phyloP scores from a whole-genome alignment of 2,888 invertebrate genomes.

The Incurvaria masculella region DNA sequence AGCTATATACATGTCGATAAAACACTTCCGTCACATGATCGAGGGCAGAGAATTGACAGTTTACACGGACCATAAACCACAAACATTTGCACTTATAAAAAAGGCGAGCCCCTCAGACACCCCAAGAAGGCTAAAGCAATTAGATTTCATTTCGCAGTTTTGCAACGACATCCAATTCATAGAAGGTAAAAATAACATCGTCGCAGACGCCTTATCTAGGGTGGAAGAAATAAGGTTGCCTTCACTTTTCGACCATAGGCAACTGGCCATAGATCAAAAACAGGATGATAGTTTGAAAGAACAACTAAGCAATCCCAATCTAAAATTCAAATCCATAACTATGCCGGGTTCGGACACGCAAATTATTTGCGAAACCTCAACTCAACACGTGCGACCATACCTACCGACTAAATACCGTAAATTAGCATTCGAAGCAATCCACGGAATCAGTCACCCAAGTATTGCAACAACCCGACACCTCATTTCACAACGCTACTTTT shows the following conservation, averaged over 20 bases:
- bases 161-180: slow-evolving; percentile 23
- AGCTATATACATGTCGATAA: slow-evolving; percentile 2
- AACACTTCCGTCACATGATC: slow-evolving; percentile 1
- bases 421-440: slow-evolving; percentile 12
- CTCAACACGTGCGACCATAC: slow-evolving; percentile 11
- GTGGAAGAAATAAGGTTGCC: slow-evolving; percentile 7
- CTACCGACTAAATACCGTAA: slow-evolving; percentile 13
- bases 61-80: slow-evolving; percentile 14
- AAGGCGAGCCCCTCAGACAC: slow-evolving; percentile 5
- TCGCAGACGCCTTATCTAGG: slow-evolving; percentile 21
- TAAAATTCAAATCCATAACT: slow-evolving; percentile 1
- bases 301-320: slow-evolving; percentile 3
- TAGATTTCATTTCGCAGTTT: slow-evolving; percentile 19
- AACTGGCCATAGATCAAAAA: slow-evolving; percentile 2
- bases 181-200: slow-evolving; percentile 17
- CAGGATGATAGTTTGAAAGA: not conserved
- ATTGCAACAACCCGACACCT: slow-evolving; percentile 5
- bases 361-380: slow-evolving; percentile 5
- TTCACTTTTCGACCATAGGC: slow-evolving; percentile 4
- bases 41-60: slow-evolving; percentile 7
- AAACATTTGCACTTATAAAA: slow-evolving; percentile 10
- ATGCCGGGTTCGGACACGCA: not conserved
- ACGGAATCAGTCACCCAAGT: slow-evolving; percentile 12
- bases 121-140: slow-evolving; percentile 8
- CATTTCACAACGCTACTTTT: slow-evolving; percentile 4